phyloP scores from a whole-genome alignment of 2,113 vertebrate species.

The Notiomystis cincta region DNA sequence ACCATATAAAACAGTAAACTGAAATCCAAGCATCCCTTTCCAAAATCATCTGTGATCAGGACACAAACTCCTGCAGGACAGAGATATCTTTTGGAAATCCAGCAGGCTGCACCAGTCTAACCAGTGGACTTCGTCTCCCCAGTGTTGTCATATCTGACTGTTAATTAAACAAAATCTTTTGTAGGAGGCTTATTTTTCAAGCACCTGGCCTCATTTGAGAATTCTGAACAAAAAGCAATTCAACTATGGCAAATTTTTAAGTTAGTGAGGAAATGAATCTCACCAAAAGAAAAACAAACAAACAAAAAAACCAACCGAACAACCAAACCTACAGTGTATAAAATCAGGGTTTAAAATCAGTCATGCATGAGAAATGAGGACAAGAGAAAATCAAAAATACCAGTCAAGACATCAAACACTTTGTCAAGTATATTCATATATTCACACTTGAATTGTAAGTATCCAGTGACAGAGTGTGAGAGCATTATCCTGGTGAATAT shows the following conservation, averaged over 20 bases:
- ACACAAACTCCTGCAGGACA: background rate
- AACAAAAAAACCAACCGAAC: rapidly evolving
- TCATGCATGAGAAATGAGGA: background rate
- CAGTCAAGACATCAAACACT: background rate
- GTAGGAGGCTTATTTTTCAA: background rate
- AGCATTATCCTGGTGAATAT: background rate
- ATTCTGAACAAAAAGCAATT: background rate
- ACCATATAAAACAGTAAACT: background rate
- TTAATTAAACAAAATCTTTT: background rate
- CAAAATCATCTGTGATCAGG: background rate
- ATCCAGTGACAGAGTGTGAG: background rate
- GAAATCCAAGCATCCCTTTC: background rate
- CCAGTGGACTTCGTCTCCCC: background rate
- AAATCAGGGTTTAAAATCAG: background rate
- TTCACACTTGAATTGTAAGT: background rate
- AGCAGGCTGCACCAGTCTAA: background rate
- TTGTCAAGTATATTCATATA: background rate
- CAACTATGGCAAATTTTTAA: background rate
- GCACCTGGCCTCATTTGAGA: background rate
- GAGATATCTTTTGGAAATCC: background rate
- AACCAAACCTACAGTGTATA: background rate
- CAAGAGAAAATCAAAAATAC: background rate
- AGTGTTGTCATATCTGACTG: background rate
- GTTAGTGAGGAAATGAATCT: background rate
- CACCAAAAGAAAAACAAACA: too few relatives aligned